These are phyloP conservation scores for Elysia chlorotica DNA, from an alignment of 1,140 invertebrate species.

Conservation along the genomic window DNA sequence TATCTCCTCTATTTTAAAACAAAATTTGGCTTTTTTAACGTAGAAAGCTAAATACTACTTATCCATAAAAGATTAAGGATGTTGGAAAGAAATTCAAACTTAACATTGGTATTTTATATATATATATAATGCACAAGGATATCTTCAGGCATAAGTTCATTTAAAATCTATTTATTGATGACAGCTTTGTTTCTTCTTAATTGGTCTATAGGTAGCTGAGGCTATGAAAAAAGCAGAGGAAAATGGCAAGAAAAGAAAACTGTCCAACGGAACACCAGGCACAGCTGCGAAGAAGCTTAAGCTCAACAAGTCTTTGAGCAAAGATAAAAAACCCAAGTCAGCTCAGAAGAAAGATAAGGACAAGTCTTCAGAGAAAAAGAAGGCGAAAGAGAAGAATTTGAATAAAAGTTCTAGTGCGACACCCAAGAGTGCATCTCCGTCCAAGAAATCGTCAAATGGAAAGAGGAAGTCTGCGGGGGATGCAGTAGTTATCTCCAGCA, in stretches of 20 bases:
- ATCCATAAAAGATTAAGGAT: too few relatives aligned
- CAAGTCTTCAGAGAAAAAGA: conserved; percentile 26
- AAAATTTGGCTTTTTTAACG: too few relatives aligned
- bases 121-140: too few relatives aligned
- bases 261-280: conserved; percentile 18
- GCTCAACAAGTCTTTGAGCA: conserved; percentile 28
- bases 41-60: too few relatives aligned
- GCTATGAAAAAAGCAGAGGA: conserved; percentile 38
- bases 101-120: too few relatives aligned
- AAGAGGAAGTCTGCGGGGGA: conserved; percentile 26
- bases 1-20: too few relatives aligned
- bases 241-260: conserved; percentile 32
- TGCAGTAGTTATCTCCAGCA: conserved; percentile 12
- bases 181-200: too few relatives aligned
- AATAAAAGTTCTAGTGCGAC: conserved; percentile 13
- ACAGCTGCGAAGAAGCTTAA: conserved; percentile 36
- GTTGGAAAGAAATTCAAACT: too few relatives aligned
- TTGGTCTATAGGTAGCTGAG: conserved; percentile 48
- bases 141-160: too few relatives aligned
- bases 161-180: too few relatives aligned
- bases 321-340: conserved; percentile 29
- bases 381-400: conserved; percentile 20
- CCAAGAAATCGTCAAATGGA: neutral
- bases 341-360: conserved; percentile 30
- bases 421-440: conserved; percentile 21